Percentiles rank a stretch among this genome's conserved stretches.
Evolutionary conservation across 2,888 invertebrate species (phyloP).

Genomic region (Epiblema foenella): DNA sequence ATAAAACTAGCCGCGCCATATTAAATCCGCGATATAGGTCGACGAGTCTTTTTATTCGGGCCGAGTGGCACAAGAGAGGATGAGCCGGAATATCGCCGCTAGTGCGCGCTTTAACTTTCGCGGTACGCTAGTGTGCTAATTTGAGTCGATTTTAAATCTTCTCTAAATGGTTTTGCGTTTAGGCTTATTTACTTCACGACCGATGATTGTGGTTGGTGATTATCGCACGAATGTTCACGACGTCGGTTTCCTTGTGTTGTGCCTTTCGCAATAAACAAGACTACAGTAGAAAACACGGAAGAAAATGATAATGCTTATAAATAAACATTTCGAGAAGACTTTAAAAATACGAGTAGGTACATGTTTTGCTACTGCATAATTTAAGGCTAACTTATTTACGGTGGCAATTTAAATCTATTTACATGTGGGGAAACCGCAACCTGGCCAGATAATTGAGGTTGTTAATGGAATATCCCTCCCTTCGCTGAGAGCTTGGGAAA

Average conservation of each 20-base stretch:
- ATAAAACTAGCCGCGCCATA: constrained; percentile 28
- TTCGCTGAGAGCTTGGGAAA: background rate
- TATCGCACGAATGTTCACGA: too few relatives aligned
- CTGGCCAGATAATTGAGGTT: constrained; percentile 2
- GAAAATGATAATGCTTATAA: too few relatives aligned
- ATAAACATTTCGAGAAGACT: too few relatives aligned
- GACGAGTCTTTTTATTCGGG: constrained; percentile 46
- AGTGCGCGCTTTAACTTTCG: constrained; percentile 23
- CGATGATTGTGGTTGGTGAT: too few relatives aligned
- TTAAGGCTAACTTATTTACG: background rate
- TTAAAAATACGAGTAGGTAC: too few relatives aligned
- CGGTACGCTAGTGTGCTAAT: background rate
- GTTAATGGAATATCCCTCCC: constrained; percentile 14
- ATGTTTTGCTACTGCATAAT: background rate
- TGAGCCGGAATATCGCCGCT: constrained; percentile 47
- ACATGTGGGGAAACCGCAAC: background rate
- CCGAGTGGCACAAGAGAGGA: constrained; percentile 59
- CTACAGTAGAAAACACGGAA: too few relatives aligned
- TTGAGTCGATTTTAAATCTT: too few relatives aligned
- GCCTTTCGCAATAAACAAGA: too few relatives aligned
- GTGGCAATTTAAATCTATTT: constrained; percentile 7
- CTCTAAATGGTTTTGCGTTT: background rate
- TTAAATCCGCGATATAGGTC: constrained; percentile 56
- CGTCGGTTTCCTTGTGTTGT: too few relatives aligned
- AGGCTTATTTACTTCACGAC: too few relatives aligned